Evolutionary conservation across 2,113 vertebrate species (phyloP).

Genomic region (Brienomyrus brachyistius): DNA sequence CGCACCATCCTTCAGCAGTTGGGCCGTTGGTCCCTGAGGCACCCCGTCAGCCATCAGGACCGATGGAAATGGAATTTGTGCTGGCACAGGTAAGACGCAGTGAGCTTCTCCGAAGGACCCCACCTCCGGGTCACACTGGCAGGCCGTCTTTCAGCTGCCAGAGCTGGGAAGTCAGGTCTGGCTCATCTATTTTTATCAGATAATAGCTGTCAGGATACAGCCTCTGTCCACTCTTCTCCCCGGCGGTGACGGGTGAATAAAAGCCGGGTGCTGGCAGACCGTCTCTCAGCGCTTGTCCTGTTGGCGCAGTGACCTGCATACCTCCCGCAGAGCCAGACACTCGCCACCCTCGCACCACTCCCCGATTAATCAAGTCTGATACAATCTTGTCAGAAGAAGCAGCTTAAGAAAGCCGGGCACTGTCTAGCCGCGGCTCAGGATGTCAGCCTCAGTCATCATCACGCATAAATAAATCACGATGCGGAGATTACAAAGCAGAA

Average conservation of each 20-base stretch:
- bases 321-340: not conserved
- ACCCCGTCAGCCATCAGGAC: constrained; percentile 13
- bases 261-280: not conserved
- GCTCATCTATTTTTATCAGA: constrained; percentile 8
- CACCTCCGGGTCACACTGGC: not conserved
- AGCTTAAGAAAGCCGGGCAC: not conserved
- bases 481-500: constrained; percentile 15
- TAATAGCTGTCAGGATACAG: not conserved
- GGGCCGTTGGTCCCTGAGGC: constrained; percentile 10
- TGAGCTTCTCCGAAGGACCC: not conserved
- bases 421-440: not conserved
- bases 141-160: not conserved
- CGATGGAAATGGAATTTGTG: not conserved
- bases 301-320: not conserved
- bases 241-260: not conserved
- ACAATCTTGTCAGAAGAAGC: not conserved
- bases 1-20: not conserved
- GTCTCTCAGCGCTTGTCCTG: not conserved
- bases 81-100: not conserved
- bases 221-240: not conserved
- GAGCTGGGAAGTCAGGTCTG: not conserved
- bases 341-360: not conserved
- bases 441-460: constrained; percentile 39
- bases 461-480: constrained; percentile 43
- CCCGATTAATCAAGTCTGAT: not conserved